phyloP scores from a whole-genome alignment of 1,140 invertebrate species.

The Drosophila auraria region DNA sequence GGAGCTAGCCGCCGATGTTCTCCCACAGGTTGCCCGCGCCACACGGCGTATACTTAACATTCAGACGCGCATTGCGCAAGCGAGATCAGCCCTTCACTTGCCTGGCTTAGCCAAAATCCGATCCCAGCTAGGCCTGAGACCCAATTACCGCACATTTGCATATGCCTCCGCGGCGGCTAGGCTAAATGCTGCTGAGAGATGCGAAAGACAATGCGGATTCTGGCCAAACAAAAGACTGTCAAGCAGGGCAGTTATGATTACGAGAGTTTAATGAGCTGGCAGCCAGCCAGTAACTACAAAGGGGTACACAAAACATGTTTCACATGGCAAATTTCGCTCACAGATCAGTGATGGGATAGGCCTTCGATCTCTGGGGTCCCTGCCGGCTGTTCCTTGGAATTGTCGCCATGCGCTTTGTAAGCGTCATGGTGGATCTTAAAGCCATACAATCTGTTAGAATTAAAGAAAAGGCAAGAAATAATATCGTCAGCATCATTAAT shows the following conservation, averaged over 20 bases:
- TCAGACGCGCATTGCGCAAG: constrained; percentile 40
- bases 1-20: constrained; percentile 27
- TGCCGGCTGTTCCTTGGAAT: background rate
- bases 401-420: constrained; percentile 1
- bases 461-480: background rate
- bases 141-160: constrained; percentile 74
- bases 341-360: constrained; percentile 3
- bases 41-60: constrained; percentile 45
- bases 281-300: background rate
- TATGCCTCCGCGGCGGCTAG: constrained; percentile 41
- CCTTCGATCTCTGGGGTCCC: constrained; percentile 14
- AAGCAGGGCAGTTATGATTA: constrained; percentile 54
- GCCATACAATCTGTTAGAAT: constrained; percentile 50
- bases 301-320: constrained; percentile 4
- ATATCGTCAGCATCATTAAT: too few species aligned
- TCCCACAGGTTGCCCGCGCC: constrained; percentile 44
- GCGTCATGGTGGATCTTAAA: constrained; percentile 66
- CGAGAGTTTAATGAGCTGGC: constrained; percentile 44
- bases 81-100: constrained; percentile 67
- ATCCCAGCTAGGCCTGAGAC: constrained; percentile 35
- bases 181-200: constrained; percentile 42
- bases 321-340: constrained; percentile 37
- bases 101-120: constrained; percentile 18
- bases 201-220: constrained; percentile 47
- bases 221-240: constrained; percentile 53